These are phyloP conservation scores for Gallinago media DNA, from an alignment of 2,113 vertebrate species.

Conservation along the genomic window DNA sequence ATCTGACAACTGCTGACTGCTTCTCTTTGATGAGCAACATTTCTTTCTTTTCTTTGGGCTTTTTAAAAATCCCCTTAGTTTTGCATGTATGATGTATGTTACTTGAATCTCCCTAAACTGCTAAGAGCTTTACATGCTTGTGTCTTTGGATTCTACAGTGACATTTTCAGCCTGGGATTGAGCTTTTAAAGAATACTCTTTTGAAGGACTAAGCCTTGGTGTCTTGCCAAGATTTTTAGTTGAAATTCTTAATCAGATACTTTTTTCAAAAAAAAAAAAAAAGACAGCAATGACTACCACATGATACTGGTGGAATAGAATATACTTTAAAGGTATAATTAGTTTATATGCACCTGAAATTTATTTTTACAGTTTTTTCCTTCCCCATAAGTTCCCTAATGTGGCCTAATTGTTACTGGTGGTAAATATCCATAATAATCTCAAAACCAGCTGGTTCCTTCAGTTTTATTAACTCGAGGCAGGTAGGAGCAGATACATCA, in stretches of 20 bases:
- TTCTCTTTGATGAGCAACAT: neutral
- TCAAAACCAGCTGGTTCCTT: neutral
- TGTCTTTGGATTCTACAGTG: neutral
- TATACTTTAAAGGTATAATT: neutral
- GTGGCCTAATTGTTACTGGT: constrained; percentile 17
- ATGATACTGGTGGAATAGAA: neutral
- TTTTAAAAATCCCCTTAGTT: neutral
- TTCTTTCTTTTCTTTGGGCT: neutral
- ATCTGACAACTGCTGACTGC: neutral
- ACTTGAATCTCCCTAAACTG: neutral
- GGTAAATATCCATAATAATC: neutral
- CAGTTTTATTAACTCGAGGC: neutral
- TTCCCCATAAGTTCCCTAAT: neutral
- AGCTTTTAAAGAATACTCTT: neutral
- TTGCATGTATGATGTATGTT: neutral
- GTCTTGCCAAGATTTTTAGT: neutral
- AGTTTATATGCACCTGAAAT: neutral
- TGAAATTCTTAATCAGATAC: neutral
- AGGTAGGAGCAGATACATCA: neutral
- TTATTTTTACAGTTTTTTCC: neutral
- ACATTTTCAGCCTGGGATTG: neutral
- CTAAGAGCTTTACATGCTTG: neutral
- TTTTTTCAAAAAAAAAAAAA: neutral
- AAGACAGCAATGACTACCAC: neutral
- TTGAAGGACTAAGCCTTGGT: neutral